Percentiles rank a stretch among this genome's conserved stretches.
phyloP scores from a whole-genome alignment of 1,140 invertebrate genomes.

The Philopotamus ludificatus region DNA sequence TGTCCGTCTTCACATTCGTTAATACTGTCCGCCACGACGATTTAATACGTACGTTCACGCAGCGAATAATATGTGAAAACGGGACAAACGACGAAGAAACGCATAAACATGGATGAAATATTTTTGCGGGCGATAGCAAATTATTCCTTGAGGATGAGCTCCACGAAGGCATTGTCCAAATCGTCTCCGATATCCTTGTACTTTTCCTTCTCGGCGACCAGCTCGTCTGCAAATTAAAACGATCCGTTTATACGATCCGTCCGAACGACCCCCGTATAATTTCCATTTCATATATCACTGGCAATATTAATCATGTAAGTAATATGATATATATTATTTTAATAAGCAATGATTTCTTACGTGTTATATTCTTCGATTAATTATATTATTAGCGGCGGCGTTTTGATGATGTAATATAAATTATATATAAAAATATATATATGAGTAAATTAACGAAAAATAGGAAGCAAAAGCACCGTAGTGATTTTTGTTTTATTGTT shows the following conservation, averaged over 20 bases:
- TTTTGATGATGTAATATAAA: too few species aligned
- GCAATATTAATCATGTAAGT: slow-evolving; percentile 1
- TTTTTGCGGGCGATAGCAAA: slow-evolving; percentile 17
- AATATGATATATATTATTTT: too few species aligned
- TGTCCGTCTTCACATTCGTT: not conserved
- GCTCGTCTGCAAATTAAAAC: slow-evolving; percentile 82
- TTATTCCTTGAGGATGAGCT: slow-evolving; percentile 78
- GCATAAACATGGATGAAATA: not conserved
- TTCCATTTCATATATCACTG: not conserved
- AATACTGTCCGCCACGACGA: not conserved
- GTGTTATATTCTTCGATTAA: slow-evolving; percentile 33
- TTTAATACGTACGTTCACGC: not conserved
- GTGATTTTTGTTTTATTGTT: too few species aligned
- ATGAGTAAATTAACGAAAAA: slow-evolving; percentile 4
- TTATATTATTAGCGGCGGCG: too few species aligned
- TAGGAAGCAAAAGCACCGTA: slow-evolving; percentile 6
- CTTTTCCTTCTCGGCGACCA: slow-evolving; percentile 97
- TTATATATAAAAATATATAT: slow-evolving; percentile 2
- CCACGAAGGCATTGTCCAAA: slow-evolving; percentile 96
- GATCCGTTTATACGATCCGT: not conserved
- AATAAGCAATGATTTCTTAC: slow-evolving; percentile 38
- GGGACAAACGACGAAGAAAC: not conserved
- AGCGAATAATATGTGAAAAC: not conserved
- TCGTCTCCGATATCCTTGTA: slow-evolving; percentile 99
- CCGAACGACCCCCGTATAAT: not conserved